Base-by-base conservation (phyloP, 2,113 vertebrate genomes). In the Brachyhypopomus occidentalis region DNA sequence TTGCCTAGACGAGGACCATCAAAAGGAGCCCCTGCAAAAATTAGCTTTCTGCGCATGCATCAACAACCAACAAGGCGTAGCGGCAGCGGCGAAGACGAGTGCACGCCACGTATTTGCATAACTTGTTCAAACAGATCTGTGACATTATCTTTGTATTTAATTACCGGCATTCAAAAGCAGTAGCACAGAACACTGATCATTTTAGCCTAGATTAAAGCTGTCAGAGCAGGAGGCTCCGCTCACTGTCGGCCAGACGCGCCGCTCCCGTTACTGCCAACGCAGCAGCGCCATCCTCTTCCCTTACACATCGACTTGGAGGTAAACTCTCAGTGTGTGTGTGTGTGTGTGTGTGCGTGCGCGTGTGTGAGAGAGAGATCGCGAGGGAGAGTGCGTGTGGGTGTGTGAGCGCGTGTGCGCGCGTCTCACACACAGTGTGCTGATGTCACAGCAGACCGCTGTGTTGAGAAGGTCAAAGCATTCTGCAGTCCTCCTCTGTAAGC, bases 181-280 rank as follows among this genome's bases (percentile, higher is more conserved):
- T 82, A 77, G 78, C 73, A 83, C 69, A 79, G 78, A 83, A 83
- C 85, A 82, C 82, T 84, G 87, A 84, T 88, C 80, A 77, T 84
- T 80, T 83, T 84, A 80, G 87, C 83, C 75, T 14, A 85, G 86
- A 91, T 91, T 90, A 88, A 89, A 88, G 84, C 83, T 91, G 90
- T 86, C 90, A 90, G 88, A 88, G 80, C 84, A 85, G 78, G 84
- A 84, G 84, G 79, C 83, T 62, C 63, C 36, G 82, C 90, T 89
- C 22, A 23, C n/a, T 86, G 89, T 84, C 83, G 71, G 72, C 36
- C 67, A 71, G 80, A 85, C 77, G 60, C 62, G 72, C 77, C 72
- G 83, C 79, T 79, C 83, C 83, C 80, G 83, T 83, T 62, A 80
- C 81, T 80, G 45, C 60, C 56, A 76, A 67, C 77, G 81, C 56